phyloP scores from a whole-genome alignment of 1,140 invertebrate species.

The Camponotus floridanus region DNA sequence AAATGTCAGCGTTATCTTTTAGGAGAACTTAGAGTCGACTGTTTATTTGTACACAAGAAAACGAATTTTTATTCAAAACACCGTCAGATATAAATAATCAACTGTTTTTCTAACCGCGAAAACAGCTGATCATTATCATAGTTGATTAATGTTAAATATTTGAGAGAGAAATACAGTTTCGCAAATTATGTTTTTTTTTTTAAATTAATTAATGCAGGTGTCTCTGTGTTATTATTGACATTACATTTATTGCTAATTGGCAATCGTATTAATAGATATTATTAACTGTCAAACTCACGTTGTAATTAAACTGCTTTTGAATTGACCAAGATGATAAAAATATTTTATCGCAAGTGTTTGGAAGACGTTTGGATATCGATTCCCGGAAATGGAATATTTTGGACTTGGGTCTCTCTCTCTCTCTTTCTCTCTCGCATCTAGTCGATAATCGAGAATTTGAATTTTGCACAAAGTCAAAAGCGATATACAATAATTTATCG shows the following conservation, averaged over 20 bases:
- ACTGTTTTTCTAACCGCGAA: not conserved
- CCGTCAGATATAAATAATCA: not conserved
- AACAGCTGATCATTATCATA: slow-evolving; percentile 24
- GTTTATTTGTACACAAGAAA: slow-evolving; percentile 25
- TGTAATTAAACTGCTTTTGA: not conserved
- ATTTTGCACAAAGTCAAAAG: slow-evolving; percentile 5
- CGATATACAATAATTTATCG: slow-evolving; percentile 19
- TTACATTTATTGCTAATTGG: not conserved
- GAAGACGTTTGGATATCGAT: not conserved
- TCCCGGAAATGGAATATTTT: not conserved
- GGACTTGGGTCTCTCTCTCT: not conserved
- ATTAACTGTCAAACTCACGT: not conserved
- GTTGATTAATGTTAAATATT: not conserved
- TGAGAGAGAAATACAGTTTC: not conserved
- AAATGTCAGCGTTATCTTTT: slow-evolving; percentile 48
- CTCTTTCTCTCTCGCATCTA: not conserved
- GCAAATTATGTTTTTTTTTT: slow-evolving; percentile 5
- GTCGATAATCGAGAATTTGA: not conserved
- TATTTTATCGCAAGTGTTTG: not conserved
- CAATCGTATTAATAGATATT: not conserved
- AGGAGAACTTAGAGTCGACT: not conserved
- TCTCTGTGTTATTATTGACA: not conserved
- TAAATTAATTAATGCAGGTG: not conserved
- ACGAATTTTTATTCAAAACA: not conserved
- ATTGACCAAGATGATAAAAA: not conserved